Evolutionary conservation across 2,113 vertebrate genomes (phyloP).

Genomic region (Myiozetetes cayanensis): DNA sequence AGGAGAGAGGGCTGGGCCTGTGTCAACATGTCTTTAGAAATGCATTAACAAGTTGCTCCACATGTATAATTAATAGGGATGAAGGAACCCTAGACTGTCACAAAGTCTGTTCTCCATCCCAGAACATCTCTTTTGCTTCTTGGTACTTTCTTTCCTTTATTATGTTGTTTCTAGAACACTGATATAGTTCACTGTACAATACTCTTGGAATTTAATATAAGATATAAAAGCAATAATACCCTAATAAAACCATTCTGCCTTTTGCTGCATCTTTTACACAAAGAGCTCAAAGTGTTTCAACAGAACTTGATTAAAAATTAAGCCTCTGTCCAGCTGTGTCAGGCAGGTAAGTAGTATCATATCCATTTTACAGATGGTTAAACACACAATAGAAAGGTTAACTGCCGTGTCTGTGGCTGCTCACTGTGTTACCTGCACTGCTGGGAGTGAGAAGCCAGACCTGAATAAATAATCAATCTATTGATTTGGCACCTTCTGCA

Average conservation of each 20-base stretch:
- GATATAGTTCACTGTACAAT: neutral
- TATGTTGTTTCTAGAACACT: neutral
- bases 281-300: neutral
- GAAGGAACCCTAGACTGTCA: constrained; percentile 43
- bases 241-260: neutral
- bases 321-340: neutral
- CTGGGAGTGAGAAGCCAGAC: neutral
- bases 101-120: neutral
- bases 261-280: neutral
- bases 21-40: constrained; percentile 40
- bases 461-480: neutral
- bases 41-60: constrained; percentile 49
- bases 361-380: constrained; percentile 53
- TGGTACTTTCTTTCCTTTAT: neutral
- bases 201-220: neutral
- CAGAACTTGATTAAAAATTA: constrained; percentile 58
- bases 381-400: constrained; percentile 43
- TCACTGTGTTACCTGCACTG: neutral
- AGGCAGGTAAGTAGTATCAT: constrained; percentile 28
- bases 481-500: neutral
- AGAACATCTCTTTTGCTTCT: neutral
- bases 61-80: constrained; percentile 23
- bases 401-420: neutral
- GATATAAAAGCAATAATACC: neutral
- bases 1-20: neutral